These are phyloP conservation scores for Diloba caeruleocephala DNA, from an alignment of 2,888 invertebrate genomes.

Conservation along the genomic window DNA sequence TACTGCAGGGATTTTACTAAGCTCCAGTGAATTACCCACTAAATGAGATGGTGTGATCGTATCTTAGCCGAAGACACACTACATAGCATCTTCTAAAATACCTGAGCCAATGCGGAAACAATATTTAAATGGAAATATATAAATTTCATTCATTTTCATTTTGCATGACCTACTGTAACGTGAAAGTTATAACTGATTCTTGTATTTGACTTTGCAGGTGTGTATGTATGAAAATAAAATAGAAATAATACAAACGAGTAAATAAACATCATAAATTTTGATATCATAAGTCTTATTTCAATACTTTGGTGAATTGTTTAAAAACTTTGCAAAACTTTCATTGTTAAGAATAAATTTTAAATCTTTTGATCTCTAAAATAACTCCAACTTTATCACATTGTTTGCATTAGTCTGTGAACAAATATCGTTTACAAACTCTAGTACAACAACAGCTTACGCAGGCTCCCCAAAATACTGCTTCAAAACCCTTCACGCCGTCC, in stretches of 20 bases:
- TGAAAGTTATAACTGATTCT: too few species aligned
- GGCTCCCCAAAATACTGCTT: conserved; percentile 49
- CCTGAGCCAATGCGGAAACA: too few species aligned
- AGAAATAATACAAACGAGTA: conserved; percentile 20
- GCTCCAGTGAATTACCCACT: too few species aligned
- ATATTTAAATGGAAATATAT: too few species aligned
- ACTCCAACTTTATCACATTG: conserved; percentile 45
- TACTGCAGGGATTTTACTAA: too few species aligned
- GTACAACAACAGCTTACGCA: conserved; percentile 54
- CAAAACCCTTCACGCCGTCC: conserved; percentile 39
- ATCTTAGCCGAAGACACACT: too few species aligned
- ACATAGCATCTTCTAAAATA: too few species aligned
- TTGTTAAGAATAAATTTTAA: conserved; percentile 47
- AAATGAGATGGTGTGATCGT: too few species aligned
- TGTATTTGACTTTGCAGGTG: not conserved
- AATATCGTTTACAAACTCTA: conserved; percentile 52
- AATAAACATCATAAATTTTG: conserved; percentile 27
- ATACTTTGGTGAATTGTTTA: conserved; percentile 46
- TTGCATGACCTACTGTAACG: too few species aligned
- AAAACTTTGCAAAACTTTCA: conserved; percentile 36
- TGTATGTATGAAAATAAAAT: conserved; percentile 11
- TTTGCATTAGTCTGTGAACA: conserved; percentile 42
- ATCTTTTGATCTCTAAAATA: conserved; percentile 46
- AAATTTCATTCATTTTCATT: too few species aligned
- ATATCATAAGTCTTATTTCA: conserved; percentile 46